Base-by-base conservation (phyloP, 2,113 vertebrate species). In the Chionomys nivalis region DNA sequence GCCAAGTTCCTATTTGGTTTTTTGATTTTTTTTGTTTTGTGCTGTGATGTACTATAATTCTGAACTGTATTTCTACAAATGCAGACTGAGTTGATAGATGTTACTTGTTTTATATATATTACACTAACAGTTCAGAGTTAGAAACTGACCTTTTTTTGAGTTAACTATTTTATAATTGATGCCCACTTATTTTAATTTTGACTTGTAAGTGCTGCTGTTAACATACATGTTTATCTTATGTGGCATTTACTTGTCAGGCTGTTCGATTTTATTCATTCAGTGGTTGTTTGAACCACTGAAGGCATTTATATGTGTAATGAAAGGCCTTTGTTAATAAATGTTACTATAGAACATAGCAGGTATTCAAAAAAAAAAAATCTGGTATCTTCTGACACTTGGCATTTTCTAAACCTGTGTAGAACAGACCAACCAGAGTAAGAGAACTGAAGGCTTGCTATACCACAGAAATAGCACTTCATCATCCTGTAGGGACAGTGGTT, bases 161-260 rank as follows among this genome's bases (percentile, higher is more conserved):
- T 79, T 90, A 66, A 66, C 9, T 86, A 47, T 63, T 89, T 90
- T 78, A n/a, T n/a, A n/a, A n/a, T 88, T 33, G 92, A 16, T 75
- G 19, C 24, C 2, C 6, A 16, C 28, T 10, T 31, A 31, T 75
- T 94, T 91, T 23, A 47, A 7, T 93, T 87, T 96, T 66, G 76
- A 72, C 65, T 90, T 92, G 7, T 39, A 52, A 94, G 94, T 96
- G 42, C 52, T 52, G 2, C 23, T 89, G 58, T 73, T 24, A 72
- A 75, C 14, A 65, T 19, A 47, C n/a, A 86, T 13, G 47, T 77
- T 58, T 19, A 12, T 11, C 36, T 68, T 78, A 31, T 70, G 33
- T 78, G 72, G 61, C 1, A 36, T 24, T 76, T 70, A 49, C 66
- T 0, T 65, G 31, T n/a, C 31, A 26, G 42, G 61, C 17, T 82